A percentile compares a stretch with the other conserved stretches of the same genome.
Evolutionary conservation across 2,888 invertebrate genomes (phyloP).

Genomic region (Pseudoips prasinana): DNA sequence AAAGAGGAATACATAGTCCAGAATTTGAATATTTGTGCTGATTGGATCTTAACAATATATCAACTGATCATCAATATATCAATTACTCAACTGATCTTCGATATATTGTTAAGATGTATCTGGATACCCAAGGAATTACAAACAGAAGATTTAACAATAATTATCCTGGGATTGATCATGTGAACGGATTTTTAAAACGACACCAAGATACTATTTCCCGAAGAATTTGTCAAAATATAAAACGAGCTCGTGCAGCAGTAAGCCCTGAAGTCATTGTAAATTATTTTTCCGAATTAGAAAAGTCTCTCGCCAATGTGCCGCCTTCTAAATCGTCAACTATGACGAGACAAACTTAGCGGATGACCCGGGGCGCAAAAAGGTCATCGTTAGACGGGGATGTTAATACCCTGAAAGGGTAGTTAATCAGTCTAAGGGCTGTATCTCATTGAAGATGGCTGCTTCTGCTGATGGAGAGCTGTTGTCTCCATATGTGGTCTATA

Average conservation of each 20-base stretch:
- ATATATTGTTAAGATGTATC: conserved; percentile 9
- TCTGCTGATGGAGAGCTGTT: conserved; percentile 43
- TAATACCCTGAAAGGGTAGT: conserved; percentile 4
- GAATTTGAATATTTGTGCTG: conserved; percentile 2
- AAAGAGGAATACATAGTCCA: conserved; percentile 1
- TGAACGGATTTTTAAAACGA: conserved; percentile 6
- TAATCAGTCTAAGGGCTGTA: conserved; percentile 12
- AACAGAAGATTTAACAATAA: conserved; percentile 13
- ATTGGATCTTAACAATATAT: not conserved
- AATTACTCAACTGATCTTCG: conserved; percentile 6
- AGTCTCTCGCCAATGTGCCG: conserved; percentile 1
- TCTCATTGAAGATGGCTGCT: conserved; percentile 47
- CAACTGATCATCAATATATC: conserved; percentile 8
- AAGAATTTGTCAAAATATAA: conserved; percentile 9
- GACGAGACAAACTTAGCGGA: conserved; percentile 15
- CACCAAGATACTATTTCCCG: conserved; percentile 5
- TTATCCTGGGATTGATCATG: conserved; percentile 11
- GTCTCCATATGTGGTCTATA: conserved; percentile 54
- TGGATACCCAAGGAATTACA: conserved; percentile 8
- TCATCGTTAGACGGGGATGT: conserved; percentile 7
- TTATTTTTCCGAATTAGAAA: conserved; percentile 4
- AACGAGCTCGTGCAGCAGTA: conserved; percentile 5
- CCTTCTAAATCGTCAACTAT: conserved; percentile 13
- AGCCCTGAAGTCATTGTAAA: conserved; percentile 1
- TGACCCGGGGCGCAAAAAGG: conserved; percentile 11